Conservation (phyloP, 2,888 invertebrate species). For the Liodrosophila aerea region DNA sequence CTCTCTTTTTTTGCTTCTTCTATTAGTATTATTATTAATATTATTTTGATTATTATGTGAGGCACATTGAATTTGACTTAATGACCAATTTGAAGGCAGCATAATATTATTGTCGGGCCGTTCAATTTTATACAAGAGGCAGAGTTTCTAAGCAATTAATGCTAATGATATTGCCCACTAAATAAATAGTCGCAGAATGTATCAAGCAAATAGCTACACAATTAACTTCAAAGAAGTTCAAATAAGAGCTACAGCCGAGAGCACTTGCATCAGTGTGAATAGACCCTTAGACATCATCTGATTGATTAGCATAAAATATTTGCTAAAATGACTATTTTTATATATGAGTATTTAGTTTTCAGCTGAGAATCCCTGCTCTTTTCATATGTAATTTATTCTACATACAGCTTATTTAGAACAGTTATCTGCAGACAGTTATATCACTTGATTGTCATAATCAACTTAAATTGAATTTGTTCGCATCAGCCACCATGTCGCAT, state of each 20-base stretch:
- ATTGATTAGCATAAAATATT: too few species aligned
- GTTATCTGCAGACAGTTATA: neutral
- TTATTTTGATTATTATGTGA: constrained; percentile 25
- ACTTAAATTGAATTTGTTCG: neutral
- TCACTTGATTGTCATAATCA: constrained; percentile 12
- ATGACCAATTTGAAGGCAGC: constrained; percentile 53
- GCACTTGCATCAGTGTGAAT: too few species aligned
- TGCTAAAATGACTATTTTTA: too few species aligned
- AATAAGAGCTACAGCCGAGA: too few species aligned
- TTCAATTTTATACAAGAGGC: constrained; percentile 16
- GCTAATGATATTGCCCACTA: constrained; percentile 40
- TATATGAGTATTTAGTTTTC: too few species aligned
- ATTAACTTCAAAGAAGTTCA: too few species aligned
- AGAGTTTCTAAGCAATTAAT: constrained; percentile 25
- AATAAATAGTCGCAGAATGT: constrained; percentile 22
- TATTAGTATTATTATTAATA: neutral
- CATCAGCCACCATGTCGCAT: constrained; percentile 15
- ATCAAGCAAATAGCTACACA: neutral
- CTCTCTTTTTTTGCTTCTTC: constrained; percentile 10
- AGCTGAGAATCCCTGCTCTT: too few species aligned
- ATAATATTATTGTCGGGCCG: constrained; percentile 40
- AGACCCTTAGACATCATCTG: too few species aligned
- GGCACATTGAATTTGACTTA: constrained; percentile 48
- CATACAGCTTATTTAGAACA: neutral
- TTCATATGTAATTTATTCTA: too few species aligned